Evolutionary conservation across 1,140 invertebrate genomes (phyloP).

Genomic region (Micrasema longulum): DNA sequence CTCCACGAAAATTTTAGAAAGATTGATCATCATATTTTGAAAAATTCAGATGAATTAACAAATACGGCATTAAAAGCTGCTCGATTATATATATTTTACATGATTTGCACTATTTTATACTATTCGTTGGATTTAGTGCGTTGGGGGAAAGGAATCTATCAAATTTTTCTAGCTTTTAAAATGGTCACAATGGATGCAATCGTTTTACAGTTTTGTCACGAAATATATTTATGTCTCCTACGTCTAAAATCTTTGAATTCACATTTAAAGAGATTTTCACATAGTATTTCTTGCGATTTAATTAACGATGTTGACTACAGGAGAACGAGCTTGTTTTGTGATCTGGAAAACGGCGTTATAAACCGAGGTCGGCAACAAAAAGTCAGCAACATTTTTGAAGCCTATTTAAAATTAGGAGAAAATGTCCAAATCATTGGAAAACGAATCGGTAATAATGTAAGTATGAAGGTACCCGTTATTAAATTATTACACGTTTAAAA

Average conservation of each 20-base stretch:
- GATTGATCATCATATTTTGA: conserved; percentile 23
- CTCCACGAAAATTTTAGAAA: conserved; percentile 19
- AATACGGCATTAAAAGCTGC: neutral
- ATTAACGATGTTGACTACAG: conserved; percentile 1
- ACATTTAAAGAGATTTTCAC: conserved; percentile 1
- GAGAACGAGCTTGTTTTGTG: neutral
- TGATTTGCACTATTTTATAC: conserved; percentile 9
- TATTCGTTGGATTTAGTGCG: conserved; percentile 22
- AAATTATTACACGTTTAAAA: too few relatives aligned
- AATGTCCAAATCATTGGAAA: conserved; percentile 9
- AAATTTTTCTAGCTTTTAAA: conserved; percentile 18
- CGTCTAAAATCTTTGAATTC: conserved; percentile 28
- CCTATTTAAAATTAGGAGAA: conserved; percentile 14
- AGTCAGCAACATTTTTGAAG: neutral
- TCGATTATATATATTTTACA: conserved; percentile 7
- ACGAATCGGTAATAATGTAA: conserved; percentile 14
- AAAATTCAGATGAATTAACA: conserved; percentile 7
- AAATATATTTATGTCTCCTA: conserved; percentile 21
- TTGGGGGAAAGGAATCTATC: conserved; percentile 20
- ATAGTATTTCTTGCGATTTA: neutral
- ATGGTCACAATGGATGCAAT: conserved; percentile 20
- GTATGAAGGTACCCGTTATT: too few relatives aligned
- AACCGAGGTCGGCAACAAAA: too few relatives aligned
- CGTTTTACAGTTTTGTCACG: conserved; percentile 13
- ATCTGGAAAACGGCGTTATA: neutral